Evolutionary conservation across 2,888 invertebrate genomes (phyloP).

Genomic region (Sarcophaga rosellei): DNA sequence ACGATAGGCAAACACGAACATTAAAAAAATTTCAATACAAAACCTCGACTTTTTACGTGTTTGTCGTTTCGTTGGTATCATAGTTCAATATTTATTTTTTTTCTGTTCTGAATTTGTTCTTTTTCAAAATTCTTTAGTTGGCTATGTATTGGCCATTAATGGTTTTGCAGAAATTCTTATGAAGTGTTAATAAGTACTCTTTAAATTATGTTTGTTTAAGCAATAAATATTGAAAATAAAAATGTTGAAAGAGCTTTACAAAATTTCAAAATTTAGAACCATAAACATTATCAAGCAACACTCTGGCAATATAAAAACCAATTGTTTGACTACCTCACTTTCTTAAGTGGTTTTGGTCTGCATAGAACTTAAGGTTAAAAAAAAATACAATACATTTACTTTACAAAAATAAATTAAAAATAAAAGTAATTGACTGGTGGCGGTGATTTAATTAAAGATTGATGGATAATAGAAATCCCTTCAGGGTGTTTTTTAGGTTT

Average conservation of each 20-base stretch:
- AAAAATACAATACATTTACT: neutral
- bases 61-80: too few species aligned
- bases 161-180: neutral
- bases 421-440: conserved; percentile 3
- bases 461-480: conserved; percentile 35
- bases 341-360: conserved; percentile 47
- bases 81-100: too few species aligned
- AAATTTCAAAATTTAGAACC: conserved; percentile 27
- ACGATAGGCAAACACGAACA: too few species aligned
- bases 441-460: conserved; percentile 53
- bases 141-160: too few species aligned
- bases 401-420: neutral
- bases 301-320: neutral
- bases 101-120: too few species aligned
- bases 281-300: neutral
- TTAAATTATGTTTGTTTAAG: neutral
- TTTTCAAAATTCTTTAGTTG: too few species aligned
- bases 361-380: conserved; percentile 22
- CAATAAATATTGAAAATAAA: too few species aligned
- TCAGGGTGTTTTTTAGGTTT: neutral
- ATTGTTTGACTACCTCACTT: neutral
- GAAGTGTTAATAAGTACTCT: conserved; percentile 16
- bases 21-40: too few species aligned
- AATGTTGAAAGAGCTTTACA: conserved; percentile 25
- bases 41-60: too few species aligned